Evolutionary conservation across 2,797 vertebrate species (phyloP).

Genomic region (Bryconaethiops microstoma): DNA sequence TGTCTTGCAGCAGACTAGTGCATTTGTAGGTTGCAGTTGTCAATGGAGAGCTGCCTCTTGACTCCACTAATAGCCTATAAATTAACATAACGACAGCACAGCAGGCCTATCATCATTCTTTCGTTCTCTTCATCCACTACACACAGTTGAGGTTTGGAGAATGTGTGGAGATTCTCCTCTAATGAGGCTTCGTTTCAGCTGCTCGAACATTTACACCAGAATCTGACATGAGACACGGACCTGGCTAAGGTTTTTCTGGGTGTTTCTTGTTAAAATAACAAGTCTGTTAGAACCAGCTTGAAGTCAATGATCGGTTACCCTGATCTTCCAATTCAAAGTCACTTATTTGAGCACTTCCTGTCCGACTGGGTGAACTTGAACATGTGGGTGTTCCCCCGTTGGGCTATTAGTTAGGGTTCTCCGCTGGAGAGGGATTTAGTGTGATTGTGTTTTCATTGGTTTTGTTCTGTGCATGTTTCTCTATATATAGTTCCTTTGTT

Average conservation of each 20-base stretch:
- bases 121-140: slow-evolving; percentile 6
- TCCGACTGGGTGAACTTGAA: not conserved
- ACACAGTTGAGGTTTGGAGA: slow-evolving; percentile 12
- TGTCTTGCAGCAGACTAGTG: not conserved
- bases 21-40: not conserved
- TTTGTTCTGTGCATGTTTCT: too few species aligned
- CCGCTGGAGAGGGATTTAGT: too few species aligned
- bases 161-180: slow-evolving; percentile 22
- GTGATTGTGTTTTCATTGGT: too few species aligned
- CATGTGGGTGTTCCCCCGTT: too few species aligned
- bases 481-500: too few species aligned
- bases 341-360: slow-evolving; percentile 54
- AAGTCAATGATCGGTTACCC: slow-evolving; percentile 13
- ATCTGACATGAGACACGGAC: slow-evolving; percentile 28
- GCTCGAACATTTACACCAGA: not conserved
- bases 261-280: slow-evolving; percentile 51
- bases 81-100: slow-evolving; percentile 15
- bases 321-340: slow-evolving; percentile 50
- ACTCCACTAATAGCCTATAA: slow-evolving; percentile 12
- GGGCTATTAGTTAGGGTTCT: too few species aligned
- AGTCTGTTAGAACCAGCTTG: slow-evolving; percentile 24
- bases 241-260: slow-evolving; percentile 16
- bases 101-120: slow-evolving; percentile 25
- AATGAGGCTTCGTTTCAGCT: slow-evolving; percentile 55
- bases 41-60: slow-evolving; percentile 16